These are phyloP conservation scores for Eospalax fontanierii DNA, from an alignment of 2,797 vertebrate genomes.

Conservation along the genomic window DNA sequence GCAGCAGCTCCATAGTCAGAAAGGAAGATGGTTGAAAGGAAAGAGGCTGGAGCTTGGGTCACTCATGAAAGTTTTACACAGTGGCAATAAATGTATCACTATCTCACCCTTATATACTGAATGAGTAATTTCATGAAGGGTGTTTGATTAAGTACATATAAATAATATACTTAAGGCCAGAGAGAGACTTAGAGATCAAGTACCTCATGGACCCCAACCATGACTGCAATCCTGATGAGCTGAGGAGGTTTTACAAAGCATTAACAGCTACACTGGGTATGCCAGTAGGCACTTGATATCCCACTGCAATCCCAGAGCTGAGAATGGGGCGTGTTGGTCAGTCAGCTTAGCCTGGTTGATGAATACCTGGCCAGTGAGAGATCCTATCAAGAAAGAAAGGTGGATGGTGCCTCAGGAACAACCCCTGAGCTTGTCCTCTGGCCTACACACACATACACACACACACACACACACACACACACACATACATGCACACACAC, in stretches of 20 bases:
- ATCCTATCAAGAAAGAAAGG: not conserved
- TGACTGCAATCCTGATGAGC: not conserved
- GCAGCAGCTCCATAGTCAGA: not conserved
- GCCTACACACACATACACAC: too few species aligned
- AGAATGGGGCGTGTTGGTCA: not conserved
- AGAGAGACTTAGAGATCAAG: not conserved
- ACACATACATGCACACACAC: too few species aligned
- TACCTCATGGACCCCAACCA: not conserved
- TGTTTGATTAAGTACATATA: conserved; percentile 50
- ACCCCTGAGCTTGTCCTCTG: not conserved
- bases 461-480: too few species aligned
- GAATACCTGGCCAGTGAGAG: not conserved
- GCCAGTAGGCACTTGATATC: not conserved
- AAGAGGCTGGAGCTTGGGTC: not conserved
- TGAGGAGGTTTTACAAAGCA: not conserved
- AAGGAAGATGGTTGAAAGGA: not conserved
- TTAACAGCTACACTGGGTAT: not conserved
- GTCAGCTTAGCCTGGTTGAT: not conserved
- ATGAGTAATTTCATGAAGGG: conserved; percentile 23
- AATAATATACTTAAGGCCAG: conserved; percentile 47
- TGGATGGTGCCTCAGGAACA: not conserved
- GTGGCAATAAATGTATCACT: conserved; percentile 27
- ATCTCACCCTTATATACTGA: not conserved
- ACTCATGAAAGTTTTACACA: not conserved
- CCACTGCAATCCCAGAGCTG: not conserved